Evolutionary conservation across 2,113 vertebrate genomes (phyloP).

Genomic region (Oncorhynchus gorbuscha): DNA sequence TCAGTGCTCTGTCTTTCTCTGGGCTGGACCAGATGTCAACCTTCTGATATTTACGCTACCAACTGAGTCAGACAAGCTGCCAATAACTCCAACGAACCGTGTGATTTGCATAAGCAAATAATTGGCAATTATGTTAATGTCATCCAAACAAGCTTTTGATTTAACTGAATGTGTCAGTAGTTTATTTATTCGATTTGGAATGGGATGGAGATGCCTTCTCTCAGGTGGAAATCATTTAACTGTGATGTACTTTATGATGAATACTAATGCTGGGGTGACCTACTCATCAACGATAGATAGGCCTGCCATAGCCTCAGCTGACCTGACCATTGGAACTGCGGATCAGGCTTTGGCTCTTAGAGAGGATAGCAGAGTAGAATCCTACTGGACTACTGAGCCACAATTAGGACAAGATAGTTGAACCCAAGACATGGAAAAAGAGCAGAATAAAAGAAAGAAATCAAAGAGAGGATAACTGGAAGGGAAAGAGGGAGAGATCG

Average conservation of each 20-base stretch:
- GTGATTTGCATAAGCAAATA: conserved; percentile 47
- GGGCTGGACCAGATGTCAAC: not conserved
- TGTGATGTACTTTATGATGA: not conserved
- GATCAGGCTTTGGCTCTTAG: too few relatives aligned
- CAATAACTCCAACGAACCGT: conserved; percentile 43
- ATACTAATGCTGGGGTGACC: not conserved
- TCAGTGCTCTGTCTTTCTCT: not conserved
- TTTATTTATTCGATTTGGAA: conserved; percentile 3
- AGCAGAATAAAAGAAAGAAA: too few relatives aligned
- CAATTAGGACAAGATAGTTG: too few relatives aligned
- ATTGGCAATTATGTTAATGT: conserved; percentile 48
- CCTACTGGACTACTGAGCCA: too few relatives aligned
- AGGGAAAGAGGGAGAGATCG: conserved; percentile 6
- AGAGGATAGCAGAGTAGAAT: too few relatives aligned
- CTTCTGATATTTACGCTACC: not conserved
- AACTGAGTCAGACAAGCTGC: conserved; percentile 49
- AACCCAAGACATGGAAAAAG: too few relatives aligned
- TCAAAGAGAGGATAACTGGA: too few relatives aligned
- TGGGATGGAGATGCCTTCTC: not conserved
- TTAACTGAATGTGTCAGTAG: conserved; percentile 30
- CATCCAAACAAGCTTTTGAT: conserved; percentile 38
- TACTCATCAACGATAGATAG: too few relatives aligned
- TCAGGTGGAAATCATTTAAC: not conserved
- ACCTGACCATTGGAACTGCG: too few relatives aligned
- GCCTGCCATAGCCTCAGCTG: too few relatives aligned